Evolutionary conservation across 2,113 vertebrate genomes (phyloP).

Genomic region (Thalassoma bifasciatum): DNA sequence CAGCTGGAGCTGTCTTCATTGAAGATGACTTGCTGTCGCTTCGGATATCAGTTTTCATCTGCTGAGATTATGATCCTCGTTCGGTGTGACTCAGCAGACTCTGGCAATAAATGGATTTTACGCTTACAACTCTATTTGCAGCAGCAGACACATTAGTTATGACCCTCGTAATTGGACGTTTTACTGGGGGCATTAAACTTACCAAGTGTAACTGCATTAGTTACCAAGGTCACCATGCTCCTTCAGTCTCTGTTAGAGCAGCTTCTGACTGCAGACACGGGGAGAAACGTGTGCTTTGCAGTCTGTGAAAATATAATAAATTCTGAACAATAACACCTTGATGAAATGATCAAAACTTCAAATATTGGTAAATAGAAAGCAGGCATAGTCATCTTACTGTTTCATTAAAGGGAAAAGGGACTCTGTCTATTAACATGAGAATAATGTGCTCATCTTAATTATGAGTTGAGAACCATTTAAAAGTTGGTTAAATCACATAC

Average conservation of each 20-base stretch:
- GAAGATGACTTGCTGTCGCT: conserved; percentile 51
- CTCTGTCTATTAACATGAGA: not conserved
- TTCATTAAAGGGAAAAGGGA: not conserved
- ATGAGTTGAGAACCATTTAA: no score
- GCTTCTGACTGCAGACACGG: not conserved
- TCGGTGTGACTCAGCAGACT: conserved; percentile 42
- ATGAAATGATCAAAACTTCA: not conserved
- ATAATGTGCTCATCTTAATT: not conserved
- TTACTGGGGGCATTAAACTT: conserved; percentile 40
- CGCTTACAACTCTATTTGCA: conserved; percentile 57
- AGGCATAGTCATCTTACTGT: not conserved
- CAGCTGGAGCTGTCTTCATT: conserved; percentile 27
- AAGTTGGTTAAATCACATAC: no score
- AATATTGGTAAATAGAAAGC: not conserved
- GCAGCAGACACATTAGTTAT: conserved; percentile 52
- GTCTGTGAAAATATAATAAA: not conserved
- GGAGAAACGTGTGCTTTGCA: not conserved
- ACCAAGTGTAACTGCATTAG: conserved; percentile 53
- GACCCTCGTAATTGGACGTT: conserved; percentile 53
- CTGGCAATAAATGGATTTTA: conserved; percentile 50
- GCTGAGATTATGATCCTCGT: conserved; percentile 46
- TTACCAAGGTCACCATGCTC: conserved; percentile 50
- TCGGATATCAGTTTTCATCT: conserved; percentile 54
- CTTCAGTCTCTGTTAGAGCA: conserved; percentile 36
- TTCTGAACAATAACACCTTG: not conserved